phyloP scores from a whole-genome alignment of 2,888 invertebrate genomes.

The Ecliptopera silaceata region DNA sequence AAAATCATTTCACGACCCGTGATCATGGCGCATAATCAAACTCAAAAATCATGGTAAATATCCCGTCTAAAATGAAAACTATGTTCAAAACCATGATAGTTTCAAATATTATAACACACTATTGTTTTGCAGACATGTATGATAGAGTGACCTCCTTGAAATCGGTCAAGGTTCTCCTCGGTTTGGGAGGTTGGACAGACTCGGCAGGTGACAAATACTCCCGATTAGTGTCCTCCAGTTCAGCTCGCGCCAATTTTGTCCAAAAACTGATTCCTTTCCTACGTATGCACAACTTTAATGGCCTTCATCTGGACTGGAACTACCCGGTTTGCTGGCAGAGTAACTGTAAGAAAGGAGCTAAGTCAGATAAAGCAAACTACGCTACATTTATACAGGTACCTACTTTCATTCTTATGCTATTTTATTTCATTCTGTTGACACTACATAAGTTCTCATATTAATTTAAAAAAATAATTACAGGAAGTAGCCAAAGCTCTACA shows the following conservation, averaged over 20 bases:
- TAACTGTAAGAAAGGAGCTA: constrained; percentile 91
- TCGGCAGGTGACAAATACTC: constrained; percentile 95
- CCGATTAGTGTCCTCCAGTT: constrained; percentile 86
- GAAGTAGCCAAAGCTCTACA: constrained; percentile 87
- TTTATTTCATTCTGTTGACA: neutral
- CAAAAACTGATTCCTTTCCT: constrained; percentile 88
- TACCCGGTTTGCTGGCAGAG: constrained; percentile 97
- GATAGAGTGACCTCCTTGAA: constrained; percentile 88
- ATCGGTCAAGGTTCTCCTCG: constrained; percentile 87
- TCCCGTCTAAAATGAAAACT: too few relatives aligned
- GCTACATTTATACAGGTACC: constrained; percentile 89
- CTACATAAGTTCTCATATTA: neutral
- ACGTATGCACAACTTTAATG: constrained; percentile 89
- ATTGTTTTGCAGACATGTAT: constrained; percentile 86
- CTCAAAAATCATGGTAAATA: too few relatives aligned
- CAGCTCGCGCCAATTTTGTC: constrained; percentile 87
- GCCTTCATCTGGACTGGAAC: constrained; percentile 96
- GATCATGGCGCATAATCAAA: too few relatives aligned
- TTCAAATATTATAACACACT: neutral
- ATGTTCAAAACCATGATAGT: too few relatives aligned
- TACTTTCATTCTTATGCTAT: constrained; percentile 2
- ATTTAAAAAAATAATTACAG: constrained; percentile 52
- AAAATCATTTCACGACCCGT: too few relatives aligned
- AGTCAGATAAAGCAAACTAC: constrained; percentile 90
- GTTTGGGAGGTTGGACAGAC: constrained; percentile 98